Evolutionary conservation across 2,113 vertebrate genomes (phyloP).

Genomic region (Brachyistius frenatus): DNA sequence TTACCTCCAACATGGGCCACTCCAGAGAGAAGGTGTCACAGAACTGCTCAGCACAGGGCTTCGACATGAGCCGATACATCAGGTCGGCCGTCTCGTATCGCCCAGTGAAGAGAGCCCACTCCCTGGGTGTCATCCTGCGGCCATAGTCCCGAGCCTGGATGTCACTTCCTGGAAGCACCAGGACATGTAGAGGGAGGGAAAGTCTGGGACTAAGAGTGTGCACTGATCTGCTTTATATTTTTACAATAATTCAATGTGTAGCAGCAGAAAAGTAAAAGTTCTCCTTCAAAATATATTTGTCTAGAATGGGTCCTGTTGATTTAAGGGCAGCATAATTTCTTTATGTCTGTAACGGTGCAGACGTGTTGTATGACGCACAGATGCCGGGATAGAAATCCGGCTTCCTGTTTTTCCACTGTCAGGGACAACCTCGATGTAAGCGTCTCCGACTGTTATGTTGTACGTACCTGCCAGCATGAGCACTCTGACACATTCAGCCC

Average conservation of each 20-base stretch:
- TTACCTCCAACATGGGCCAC: constrained; percentile 87
- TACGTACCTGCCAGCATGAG: constrained; percentile 90
- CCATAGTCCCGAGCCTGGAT: constrained; percentile 88
- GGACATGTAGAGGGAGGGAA: neutral
- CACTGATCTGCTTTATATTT: too few relatives aligned
- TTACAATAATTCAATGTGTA: too few relatives aligned
- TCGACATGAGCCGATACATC: constrained; percentile 88
- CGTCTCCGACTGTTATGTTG: neutral
- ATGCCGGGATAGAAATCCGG: too few relatives aligned
- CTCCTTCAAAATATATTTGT: too few relatives aligned
- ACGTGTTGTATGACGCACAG: too few relatives aligned
- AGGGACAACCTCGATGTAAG: too few relatives aligned
- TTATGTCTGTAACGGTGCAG: neutral
- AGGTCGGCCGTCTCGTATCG: constrained; percentile 87
- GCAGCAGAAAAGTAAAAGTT: too few relatives aligned
- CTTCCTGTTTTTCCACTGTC: neutral
- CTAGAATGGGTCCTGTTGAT: neutral
- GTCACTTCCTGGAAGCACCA: constrained; percentile 86
- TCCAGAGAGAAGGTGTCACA: constrained; percentile 88
- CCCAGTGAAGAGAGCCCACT: constrained; percentile 95
- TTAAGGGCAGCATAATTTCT: neutral
- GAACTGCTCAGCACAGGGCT: constrained; percentile 92
- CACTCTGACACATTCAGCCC: constrained; percentile 87
- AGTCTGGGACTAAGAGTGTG: too few relatives aligned
- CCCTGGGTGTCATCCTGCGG: constrained; percentile 87